Base-by-base conservation (phyloP, 2,888 invertebrate genomes). In the Apamea sordens region DNA sequence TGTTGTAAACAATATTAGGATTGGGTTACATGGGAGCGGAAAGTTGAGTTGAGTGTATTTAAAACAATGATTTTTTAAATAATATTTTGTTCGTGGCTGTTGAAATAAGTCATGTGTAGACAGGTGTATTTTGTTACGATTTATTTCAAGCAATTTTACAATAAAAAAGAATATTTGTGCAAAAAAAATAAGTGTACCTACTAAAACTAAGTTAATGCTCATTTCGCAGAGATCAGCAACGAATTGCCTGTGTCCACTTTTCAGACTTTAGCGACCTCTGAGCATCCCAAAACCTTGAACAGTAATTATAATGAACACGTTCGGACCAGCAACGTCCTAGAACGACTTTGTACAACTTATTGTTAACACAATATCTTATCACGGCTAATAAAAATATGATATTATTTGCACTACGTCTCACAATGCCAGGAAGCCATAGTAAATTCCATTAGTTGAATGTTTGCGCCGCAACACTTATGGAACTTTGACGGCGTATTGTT, bases 1-100 rank as follows among this genome's bases (percentile, higher is more conserved):
- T 53, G 59, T 70, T 79, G 76, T 82, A 85, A 78, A 85, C 87
- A 84, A 79, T 81, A 47, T 81, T 64, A 78, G 18, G 85, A 61
- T 15, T 13, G 50, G 53, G 15, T 86, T 87, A 86, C 75, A 86
- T 86, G 85, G 24, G 6, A 8, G 18, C 10, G 24, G n/a, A 47
- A 74, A 47, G 32, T 47, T 69, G 2, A 21, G 3, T 56, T 65
- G 3, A 32, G 8, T 4, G 36, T 36, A 36, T 36, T 36, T 36
- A 36, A 5, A 36, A 59, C 21, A 67, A 50, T 28, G 2, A 21
- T 4, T 65, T 47, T 47, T 67, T 21, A 10, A 24, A 21, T 24
- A 18, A 10, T 44, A 1, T 32, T 44, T 77, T 21, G 24, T 53
- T 28, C 32, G 21, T 8, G 24, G 11, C 6, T 47, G 21, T 28